A percentile compares a stretch with the other conserved stretches of the same genome.
Conservation (phyloP, 2,797 vertebrate genomes). For the Ptychobarbus kaznakovi region DNA sequence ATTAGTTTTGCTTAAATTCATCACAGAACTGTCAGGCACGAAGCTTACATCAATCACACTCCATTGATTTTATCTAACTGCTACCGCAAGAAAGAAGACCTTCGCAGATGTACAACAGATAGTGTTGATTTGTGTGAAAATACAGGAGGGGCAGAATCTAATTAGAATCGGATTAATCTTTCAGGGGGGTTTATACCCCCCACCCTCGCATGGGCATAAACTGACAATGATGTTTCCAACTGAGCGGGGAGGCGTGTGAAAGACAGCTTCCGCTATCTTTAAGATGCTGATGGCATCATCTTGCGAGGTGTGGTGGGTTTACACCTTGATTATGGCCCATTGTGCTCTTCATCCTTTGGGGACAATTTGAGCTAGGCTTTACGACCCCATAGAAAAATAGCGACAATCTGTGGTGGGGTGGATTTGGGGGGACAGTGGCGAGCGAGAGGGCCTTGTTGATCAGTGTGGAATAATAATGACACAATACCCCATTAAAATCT, state of each 20-base stretch:
- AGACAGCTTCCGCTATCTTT: not conserved
- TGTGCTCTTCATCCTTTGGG: constrained; percentile 57
- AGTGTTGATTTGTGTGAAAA: constrained; percentile 58
- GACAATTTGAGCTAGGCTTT: constrained; percentile 50
- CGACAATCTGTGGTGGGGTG: constrained; percentile 38
- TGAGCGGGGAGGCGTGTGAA: constrained; percentile 19
- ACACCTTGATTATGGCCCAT: constrained; percentile 56
- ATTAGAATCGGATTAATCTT: constrained; percentile 61
- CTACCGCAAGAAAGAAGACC: constrained; percentile 52
- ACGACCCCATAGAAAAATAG: constrained; percentile 57
- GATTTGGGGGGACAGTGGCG: constrained; percentile 14
- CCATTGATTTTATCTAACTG: constrained; percentile 59
- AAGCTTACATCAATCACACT: constrained; percentile 63
- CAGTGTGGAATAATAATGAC: constrained; percentile 62
- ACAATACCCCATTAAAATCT: constrained; percentile 60
- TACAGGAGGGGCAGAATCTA: constrained; percentile 53
- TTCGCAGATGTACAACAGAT: constrained; percentile 57
- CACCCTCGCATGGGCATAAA: constrained; percentile 10
- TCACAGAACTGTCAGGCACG: constrained; percentile 60
- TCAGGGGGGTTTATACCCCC: constrained; percentile 9
- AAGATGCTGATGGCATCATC: constrained; percentile 20
- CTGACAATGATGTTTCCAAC: constrained; percentile 40
- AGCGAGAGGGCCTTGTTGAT: constrained; percentile 58
- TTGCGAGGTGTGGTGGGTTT: constrained; percentile 59
- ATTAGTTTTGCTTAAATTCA: constrained; percentile 64